Percentiles rank a stretch among this genome's conserved stretches.
Conservation (phyloP, 2,888 invertebrate genomes). For the Drosophila bunnanda region DNA sequence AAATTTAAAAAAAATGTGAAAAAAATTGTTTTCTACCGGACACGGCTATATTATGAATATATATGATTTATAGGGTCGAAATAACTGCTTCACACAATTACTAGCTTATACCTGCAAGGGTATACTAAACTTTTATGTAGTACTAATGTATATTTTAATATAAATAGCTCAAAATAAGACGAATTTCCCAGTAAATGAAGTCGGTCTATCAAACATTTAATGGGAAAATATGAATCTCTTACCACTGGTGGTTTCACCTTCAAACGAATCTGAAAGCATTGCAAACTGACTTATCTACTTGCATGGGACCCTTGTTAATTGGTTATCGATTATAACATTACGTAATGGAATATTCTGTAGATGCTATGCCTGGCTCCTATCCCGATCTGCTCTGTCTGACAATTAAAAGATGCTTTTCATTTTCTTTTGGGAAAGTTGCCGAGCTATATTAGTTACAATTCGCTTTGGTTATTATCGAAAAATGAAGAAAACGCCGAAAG, state of each 20-base stretch:
- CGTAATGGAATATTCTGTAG: constrained; percentile 62
- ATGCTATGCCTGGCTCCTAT: constrained; percentile 2
- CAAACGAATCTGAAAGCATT: constrained; percentile 71
- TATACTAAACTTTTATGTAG: too few relatives aligned
- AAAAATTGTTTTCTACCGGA: too few relatives aligned
- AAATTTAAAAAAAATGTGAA: too few relatives aligned
- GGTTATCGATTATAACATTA: constrained; percentile 66
- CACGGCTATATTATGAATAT: too few relatives aligned
- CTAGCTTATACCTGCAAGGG: too few relatives aligned
- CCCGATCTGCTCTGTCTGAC: constrained; percentile 5
- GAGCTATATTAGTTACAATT: constrained; percentile 69
- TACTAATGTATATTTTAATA: too few relatives aligned
- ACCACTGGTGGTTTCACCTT: constrained; percentile 47
- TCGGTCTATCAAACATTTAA: not conserved
- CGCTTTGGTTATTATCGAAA: constrained; percentile 74
- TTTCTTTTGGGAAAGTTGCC: constrained; percentile 71
- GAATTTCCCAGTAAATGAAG: not conserved
- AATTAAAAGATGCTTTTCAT: constrained; percentile 63
- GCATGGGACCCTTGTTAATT: constrained; percentile 51
- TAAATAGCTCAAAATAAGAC: not conserved
- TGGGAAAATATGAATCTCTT: not conserved
- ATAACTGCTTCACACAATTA: too few relatives aligned
- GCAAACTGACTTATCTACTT: constrained; percentile 60
- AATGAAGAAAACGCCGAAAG: constrained; percentile 59
- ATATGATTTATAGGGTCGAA: too few relatives aligned